Base-by-base conservation (phyloP, 2,113 vertebrate species). In the Bungarus multicinctus region DNA sequence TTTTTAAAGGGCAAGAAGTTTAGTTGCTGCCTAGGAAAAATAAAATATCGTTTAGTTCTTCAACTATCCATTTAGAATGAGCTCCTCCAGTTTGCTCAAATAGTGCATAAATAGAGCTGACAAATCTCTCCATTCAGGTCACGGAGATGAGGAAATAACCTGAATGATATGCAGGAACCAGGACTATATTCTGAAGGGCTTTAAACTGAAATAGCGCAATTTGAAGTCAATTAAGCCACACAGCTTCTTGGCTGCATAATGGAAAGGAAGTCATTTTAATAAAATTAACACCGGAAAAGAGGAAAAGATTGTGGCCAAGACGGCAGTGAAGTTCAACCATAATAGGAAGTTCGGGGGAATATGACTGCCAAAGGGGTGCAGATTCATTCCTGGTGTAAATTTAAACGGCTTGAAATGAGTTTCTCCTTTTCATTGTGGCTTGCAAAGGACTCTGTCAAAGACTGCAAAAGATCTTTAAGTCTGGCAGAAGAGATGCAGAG, bases 101-200 rank as follows among this genome's bases (percentile, higher is more conserved):
- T 95, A 94, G 57, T 94, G 90, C 91, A 92, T 93, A 95, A 95
- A 95, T 93, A 93, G 94, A 88, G 88, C 94, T 91, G 93, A 91
- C 94, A 92, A 91, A 95, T 95, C 91, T 96, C 60, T 94, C 91
- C 50, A 58, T 52, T 96, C 89, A 11, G 88, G 53, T 54, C 95
- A 94, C 58, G 90, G 94, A 96, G 95, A 94, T n/a, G 74, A 39
- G 90, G 87, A n/a, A 88, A 88, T 69, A 89, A 91, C 92, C 95
- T 69, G 94, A 94, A 94, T 89, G 34, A 30, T 69, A 91, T 93
- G 85, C 92, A 95, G 92, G 89, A 93, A 91, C 25, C 53, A 34
- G 94, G 92, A 64, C 91, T 57, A 92, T 91, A 91, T 92, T 89
- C 90, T 87, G 55, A 87, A 69, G 39, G 69, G 86, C n/a, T 92